phyloP scores from a whole-genome alignment of 2,113 vertebrate species.

The Dendrocopos noguchii region DNA sequence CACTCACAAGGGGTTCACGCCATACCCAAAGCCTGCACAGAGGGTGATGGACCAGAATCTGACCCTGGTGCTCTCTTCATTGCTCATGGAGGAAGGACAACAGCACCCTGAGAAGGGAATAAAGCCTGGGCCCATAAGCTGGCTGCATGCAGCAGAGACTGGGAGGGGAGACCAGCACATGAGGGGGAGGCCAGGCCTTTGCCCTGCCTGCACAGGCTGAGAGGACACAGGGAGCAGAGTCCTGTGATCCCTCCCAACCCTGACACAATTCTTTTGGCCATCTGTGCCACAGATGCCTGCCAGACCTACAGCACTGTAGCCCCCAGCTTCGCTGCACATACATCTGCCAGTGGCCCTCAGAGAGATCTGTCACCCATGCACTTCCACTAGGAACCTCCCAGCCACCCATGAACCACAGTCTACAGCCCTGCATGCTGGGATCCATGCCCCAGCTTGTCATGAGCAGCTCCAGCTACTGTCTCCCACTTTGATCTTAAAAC shows the following conservation, averaged over 20 bases:
- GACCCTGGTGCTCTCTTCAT: no score
- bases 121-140: neutral
- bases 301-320: neutral
- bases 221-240: neutral
- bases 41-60: neutral
- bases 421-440: neutral
- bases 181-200: fast-evolving
- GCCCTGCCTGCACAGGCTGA: neutral
- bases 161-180: neutral
- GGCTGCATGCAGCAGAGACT: neutral
- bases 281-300: neutral
- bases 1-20: no score
- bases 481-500: neutral
- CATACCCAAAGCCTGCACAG: neutral
- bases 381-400: neutral
- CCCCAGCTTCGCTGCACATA: neutral
- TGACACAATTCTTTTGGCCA: neutral
- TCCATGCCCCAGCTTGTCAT: neutral
- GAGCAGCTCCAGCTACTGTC: neutral
- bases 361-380: neutral
- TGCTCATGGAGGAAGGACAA: neutral
- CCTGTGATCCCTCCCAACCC: neutral
- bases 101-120: neutral
- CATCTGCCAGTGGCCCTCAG: neutral
- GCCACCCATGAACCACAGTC: neutral